Evolutionary conservation across 2,888 invertebrate genomes (phyloP).

Genomic region (Artemia sp.): DNA sequence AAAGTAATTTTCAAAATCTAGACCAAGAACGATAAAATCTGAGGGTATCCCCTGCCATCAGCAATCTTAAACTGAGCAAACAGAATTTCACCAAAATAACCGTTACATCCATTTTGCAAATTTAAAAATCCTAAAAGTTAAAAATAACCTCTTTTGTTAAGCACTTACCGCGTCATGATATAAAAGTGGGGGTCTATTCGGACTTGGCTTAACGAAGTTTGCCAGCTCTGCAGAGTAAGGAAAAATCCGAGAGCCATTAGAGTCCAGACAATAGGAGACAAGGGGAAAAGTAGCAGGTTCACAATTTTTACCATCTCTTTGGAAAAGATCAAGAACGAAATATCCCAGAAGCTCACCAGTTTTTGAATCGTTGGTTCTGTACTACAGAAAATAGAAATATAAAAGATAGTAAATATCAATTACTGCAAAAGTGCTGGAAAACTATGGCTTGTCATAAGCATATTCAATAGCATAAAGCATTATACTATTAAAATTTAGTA

Average conservation of each 20-base stretch:
- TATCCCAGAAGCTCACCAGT: constrained; percentile 33
- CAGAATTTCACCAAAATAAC: background rate
- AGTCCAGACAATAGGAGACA: constrained; percentile 29
- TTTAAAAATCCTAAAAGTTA: background rate
- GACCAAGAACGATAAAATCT: too few relatives aligned
- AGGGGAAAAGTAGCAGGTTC: constrained; percentile 36
- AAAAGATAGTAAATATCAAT: constrained; percentile 9
- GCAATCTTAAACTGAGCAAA: too few relatives aligned
- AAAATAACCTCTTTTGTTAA: background rate
- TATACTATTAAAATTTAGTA: too few relatives aligned
- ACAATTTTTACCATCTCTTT: constrained; percentile 37
- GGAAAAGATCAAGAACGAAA: constrained; percentile 37
- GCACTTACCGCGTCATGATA: constrained; percentile 34
- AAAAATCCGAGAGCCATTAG: constrained; percentile 28
- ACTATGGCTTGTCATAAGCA: too few relatives aligned
- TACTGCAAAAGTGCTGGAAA: too few relatives aligned
- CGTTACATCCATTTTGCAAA: background rate
- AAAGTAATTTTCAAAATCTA: too few relatives aligned
- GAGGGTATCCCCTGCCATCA: too few relatives aligned
- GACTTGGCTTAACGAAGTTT: constrained; percentile 36
- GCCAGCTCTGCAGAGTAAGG: constrained; percentile 36
- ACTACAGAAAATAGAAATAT: constrained; percentile 28
- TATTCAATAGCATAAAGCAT: too few relatives aligned
- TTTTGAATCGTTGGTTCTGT: constrained; percentile 33
- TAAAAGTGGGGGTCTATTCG: constrained; percentile 35